Conservation (phyloP, 2,797 vertebrate species). For the Anguilla obscura region DNA sequence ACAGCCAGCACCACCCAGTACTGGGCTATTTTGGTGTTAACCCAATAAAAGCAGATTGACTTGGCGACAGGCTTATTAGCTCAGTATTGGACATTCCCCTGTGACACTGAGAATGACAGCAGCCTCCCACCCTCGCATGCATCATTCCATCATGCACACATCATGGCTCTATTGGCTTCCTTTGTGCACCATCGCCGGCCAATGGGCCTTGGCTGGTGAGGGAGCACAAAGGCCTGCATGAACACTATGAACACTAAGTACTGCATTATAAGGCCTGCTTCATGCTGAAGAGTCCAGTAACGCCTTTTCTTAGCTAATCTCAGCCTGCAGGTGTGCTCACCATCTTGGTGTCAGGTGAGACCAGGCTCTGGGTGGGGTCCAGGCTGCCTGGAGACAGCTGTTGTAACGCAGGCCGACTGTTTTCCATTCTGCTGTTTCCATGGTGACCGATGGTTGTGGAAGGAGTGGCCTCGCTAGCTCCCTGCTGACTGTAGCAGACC, state of each 20-base stretch:
- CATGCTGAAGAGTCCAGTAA: not conserved
- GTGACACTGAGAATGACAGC: slow-evolving; percentile 47
- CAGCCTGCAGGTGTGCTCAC: slow-evolving; percentile 72
- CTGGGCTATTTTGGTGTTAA: slow-evolving; percentile 68
- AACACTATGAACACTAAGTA: slow-evolving; percentile 44
- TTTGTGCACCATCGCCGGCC: too few relatives aligned
- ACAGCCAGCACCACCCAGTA: slow-evolving; percentile 73
- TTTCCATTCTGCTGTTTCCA: slow-evolving; percentile 81
- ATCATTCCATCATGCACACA: slow-evolving; percentile 62
- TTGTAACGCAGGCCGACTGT: slow-evolving; percentile 90
- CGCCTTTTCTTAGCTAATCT: too few relatives aligned
- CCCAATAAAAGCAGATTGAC: slow-evolving; percentile 83
- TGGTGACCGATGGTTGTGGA: slow-evolving; percentile 93
- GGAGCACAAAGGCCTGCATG: too few relatives aligned
- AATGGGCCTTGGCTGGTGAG: too few relatives aligned
- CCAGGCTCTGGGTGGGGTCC: slow-evolving; percentile 89
- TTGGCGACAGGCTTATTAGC: slow-evolving; percentile 84
- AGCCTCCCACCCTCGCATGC: not conserved
- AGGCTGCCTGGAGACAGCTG: slow-evolving; percentile 92
- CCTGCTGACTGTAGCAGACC: slow-evolving; percentile 87
- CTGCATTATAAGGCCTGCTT: not conserved
- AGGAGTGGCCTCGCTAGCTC: slow-evolving; percentile 86
- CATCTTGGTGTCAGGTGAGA: slow-evolving; percentile 98
- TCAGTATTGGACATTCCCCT: slow-evolving; percentile 54
- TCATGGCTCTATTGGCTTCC: too few relatives aligned